A percentile compares a stretch with the other conserved stretches of the same genome.
phyloP scores from a whole-genome alignment of 2,113 vertebrate genomes.

The Apaloderma vittatum region DNA sequence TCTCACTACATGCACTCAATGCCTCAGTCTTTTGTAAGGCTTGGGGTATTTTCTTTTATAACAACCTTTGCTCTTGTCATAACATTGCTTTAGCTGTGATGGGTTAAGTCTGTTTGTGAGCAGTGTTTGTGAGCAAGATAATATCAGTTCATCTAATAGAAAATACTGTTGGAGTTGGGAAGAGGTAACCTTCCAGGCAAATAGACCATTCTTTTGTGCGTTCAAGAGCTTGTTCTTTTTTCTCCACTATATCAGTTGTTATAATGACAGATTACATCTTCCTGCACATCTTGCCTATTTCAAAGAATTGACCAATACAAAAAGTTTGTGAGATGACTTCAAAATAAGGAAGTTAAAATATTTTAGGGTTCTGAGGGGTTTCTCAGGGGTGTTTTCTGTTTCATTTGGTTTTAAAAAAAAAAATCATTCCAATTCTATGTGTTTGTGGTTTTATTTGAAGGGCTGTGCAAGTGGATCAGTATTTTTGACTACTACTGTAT shows the following conservation, averaged over 20 bases:
- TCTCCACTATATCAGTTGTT: background rate
- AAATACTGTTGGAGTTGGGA: background rate
- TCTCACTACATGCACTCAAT: background rate
- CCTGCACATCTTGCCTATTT: background rate
- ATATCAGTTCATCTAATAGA: background rate
- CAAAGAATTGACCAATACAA: background rate
- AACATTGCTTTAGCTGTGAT: background rate
- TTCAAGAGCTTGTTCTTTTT: background rate
- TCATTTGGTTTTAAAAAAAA: background rate
- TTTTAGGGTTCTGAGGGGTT: too few relatives aligned
- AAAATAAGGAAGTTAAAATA: background rate
- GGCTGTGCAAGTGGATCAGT: background rate
- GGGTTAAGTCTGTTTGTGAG: background rate
- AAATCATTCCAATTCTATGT: background rate
- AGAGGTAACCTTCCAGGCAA: background rate
- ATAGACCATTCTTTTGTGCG: background rate
- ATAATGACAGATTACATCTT: background rate
- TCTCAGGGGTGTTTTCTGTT: background rate
- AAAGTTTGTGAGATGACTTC: background rate
- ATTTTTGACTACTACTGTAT: background rate
- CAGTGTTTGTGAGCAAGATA: background rate
- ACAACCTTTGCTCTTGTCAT: background rate
- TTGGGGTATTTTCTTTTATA: background rate
- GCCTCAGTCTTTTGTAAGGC: background rate
- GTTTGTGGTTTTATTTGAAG: background rate